Base-by-base conservation (phyloP, 2,888 invertebrate species). In the Hirtodrosophila trivittata region DNA sequence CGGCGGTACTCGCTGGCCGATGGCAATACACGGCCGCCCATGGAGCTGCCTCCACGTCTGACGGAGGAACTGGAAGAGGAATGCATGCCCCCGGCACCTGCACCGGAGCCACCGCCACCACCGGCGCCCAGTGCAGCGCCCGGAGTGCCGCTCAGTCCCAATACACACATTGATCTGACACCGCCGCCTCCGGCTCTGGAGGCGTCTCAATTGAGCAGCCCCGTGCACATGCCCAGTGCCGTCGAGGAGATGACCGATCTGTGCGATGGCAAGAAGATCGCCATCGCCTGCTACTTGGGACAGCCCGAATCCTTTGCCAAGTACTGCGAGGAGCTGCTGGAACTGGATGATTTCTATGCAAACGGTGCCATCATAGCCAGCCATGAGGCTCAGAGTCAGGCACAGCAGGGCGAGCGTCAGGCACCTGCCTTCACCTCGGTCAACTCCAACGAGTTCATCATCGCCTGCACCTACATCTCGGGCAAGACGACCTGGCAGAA, bases 401-500 rank as follows among this genome's bases (percentile, higher is more conserved):
- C 66, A 9, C 57, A 50, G 12, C 69, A 55, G 59, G 68, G 69
- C 9, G 89, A 89, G 50, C 76, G 87, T 8, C 93, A 93, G 86
- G 38, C 50, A 10, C 91, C 92, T 75, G 93, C 93, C 62, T 92
- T 92, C 75, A 59, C 56, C 1, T 92, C 92, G 84, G 92, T 92
- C 87, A 93, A 92, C 73, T 92, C 93, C 66, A 94, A 94, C 89
- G 95, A 95, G 90, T 95, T 96, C 87, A 92, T 96, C 3, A 96
- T 98, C 87, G 97, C 98, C 9, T 95, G 94, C 83, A 95, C 98
- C 2, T 96, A 95, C 87, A 96, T 98, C 68, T 96, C 97, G 75
- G 96, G 97, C 60, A 97, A 97, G 90, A 97, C 97, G 0, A 96
- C 96, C 58, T 98, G 98, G 98, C 97, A 97, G 89, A 95, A 96